phyloP scores from a whole-genome alignment of 2,888 invertebrate species.

The Tipula unca region DNA sequence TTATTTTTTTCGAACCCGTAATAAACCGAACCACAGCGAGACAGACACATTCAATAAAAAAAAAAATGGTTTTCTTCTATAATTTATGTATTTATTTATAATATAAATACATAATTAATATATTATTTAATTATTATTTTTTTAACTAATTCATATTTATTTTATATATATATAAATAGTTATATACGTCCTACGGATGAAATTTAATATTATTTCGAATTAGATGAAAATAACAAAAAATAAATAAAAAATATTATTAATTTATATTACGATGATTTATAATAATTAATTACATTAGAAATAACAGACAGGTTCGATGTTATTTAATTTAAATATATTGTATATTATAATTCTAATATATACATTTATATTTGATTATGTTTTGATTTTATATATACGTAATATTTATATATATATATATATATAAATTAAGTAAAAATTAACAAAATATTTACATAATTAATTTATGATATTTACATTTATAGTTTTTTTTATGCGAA shows the following conservation, averaged over 20 bases:
- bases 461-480: not conserved
- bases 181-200: not conserved
- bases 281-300: not conserved
- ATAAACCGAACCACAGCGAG: constrained; percentile 14
- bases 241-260: not conserved
- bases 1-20: not conserved
- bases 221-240: not conserved
- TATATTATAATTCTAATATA: not conserved
- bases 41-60: not conserved
- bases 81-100: not conserved
- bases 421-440: not conserved
- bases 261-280: not conserved
- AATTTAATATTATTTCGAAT: not conserved
- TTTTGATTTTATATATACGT: not conserved
- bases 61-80: not conserved
- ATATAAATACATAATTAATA: too few relatives aligned
- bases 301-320: constrained; percentile 8
- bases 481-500: not conserved
- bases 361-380: not conserved
- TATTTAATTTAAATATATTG: not conserved
- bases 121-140: not conserved
- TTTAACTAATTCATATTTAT: not conserved
- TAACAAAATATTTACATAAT: not conserved
- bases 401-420: not conserved
- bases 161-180: not conserved